phyloP scores from a whole-genome alignment of 2,113 vertebrate species.

The Chionodraco myersi region DNA sequence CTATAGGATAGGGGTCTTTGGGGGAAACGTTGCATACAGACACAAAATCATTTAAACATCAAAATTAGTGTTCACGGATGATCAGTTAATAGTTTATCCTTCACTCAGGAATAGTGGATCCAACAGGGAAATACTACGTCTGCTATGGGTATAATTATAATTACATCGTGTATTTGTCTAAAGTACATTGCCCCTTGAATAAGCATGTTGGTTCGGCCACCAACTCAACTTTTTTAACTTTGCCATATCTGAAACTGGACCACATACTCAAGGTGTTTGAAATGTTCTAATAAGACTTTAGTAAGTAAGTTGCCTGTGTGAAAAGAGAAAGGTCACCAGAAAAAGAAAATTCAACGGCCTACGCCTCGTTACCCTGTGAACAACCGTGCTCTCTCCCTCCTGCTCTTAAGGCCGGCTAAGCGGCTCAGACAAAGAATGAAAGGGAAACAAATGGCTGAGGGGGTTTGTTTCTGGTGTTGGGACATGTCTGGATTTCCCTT shows the following conservation, averaged over 20 bases:
- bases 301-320: slow-evolving; percentile 29
- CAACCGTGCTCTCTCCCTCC: slow-evolving; percentile 32
- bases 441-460: slow-evolving; percentile 67
- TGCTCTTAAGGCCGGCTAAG: slow-evolving; percentile 46
- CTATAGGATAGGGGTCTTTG: slow-evolving; percentile 57
- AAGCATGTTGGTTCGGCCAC: slow-evolving; percentile 60
- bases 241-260: slow-evolving; percentile 33
- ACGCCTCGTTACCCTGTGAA: slow-evolving; percentile 18
- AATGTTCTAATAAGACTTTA: slow-evolving; percentile 26
- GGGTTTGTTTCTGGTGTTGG: slow-evolving; percentile 60
- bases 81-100: slow-evolving; percentile 50
- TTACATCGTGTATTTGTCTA: slow-evolving; percentile 27
- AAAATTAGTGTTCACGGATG: slow-evolving; percentile 35
- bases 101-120: slow-evolving; percentile 52
- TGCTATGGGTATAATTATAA: slow-evolving; percentile 47
- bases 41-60: slow-evolving; percentile 45
- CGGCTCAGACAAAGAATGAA: slow-evolving; percentile 63
- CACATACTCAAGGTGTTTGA: slow-evolving; percentile 27
- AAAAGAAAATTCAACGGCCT: slow-evolving; percentile 17
- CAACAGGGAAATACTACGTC: slow-evolving; percentile 48
- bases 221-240: slow-evolving; percentile 40
- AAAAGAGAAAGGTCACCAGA: slow-evolving; percentile 36
- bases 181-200: slow-evolving; percentile 36
- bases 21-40: slow-evolving; percentile 58
- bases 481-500: slow-evolving; percentile 42